Percentiles rank a stretch among this genome's conserved stretches.
These are phyloP conservation scores for Polyommatus iphigenia DNA, from an alignment of 2,888 invertebrate species.

Conservation along the genomic window DNA sequence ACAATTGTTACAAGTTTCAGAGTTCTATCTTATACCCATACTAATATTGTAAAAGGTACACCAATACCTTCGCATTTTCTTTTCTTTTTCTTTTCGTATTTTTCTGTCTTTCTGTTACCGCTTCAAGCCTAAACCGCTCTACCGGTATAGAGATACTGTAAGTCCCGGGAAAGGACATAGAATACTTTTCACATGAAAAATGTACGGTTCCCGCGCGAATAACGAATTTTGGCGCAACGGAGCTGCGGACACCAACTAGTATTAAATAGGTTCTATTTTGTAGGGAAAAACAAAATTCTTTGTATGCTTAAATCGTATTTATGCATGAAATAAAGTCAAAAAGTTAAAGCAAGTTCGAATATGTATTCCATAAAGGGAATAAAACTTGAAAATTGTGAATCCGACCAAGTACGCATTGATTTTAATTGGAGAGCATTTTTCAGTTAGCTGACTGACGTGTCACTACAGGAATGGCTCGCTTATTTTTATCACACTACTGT, in stretches of 20 bases:
- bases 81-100: no score
- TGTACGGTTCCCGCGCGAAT: no score
- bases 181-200: no score
- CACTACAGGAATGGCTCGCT: background rate
- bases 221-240: no score
- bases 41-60: background rate
- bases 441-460: slow-evolving; percentile 15
- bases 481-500: background rate
- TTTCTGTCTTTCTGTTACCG: no score
- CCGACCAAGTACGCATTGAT: background rate
- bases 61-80: background rate
- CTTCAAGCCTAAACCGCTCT: no score
- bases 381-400: slow-evolving; percentile 12
- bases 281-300: background rate
- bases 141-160: no score
- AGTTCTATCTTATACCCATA: background rate
- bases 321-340: background rate
- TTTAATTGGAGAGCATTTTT: slow-evolving; percentile 12
- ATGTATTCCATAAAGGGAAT: background rate
- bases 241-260: no score
- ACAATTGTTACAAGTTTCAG: background rate
- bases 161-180: no score
- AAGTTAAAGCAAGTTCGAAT: background rate
- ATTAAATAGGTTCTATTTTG: background rate
- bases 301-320: background rate